These are phyloP conservation scores for Autographa gamma DNA, from an alignment of 2,888 invertebrate species.

Conservation along the genomic window DNA sequence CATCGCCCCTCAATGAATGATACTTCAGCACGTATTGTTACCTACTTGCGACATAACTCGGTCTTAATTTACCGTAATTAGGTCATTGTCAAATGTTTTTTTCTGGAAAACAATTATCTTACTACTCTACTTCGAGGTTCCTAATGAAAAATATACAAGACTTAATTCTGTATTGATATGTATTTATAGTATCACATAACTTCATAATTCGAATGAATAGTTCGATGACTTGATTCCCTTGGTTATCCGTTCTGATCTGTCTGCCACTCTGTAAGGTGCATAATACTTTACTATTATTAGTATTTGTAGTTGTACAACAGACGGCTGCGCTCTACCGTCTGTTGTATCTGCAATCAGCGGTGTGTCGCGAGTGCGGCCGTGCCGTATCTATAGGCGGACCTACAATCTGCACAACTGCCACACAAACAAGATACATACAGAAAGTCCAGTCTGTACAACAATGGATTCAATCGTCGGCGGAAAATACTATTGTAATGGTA, in stretches of 20 bases:
- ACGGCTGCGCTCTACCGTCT: too few relatives aligned
- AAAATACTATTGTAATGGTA: neutral
- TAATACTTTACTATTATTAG: neutral
- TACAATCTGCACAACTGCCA: slow-evolving; percentile 15
- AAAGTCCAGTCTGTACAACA: neutral
- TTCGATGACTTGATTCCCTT: too few relatives aligned
- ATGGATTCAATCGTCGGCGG: neutral
- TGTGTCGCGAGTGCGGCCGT: neutral
- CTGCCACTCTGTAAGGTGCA: neutral
- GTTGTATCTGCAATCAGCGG: neutral
- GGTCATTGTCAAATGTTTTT: too few relatives aligned
- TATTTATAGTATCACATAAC: too few relatives aligned
- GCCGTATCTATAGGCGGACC: slow-evolving; percentile 13
- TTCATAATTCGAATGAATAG: too few relatives aligned
- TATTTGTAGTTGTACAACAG: too few relatives aligned
- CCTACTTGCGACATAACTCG: neutral
- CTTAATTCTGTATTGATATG: too few relatives aligned
- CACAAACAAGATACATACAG: neutral
- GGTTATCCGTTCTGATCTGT: too few relatives aligned
- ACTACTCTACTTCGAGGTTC: too few relatives aligned
- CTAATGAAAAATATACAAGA: too few relatives aligned
- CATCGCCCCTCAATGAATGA: neutral
- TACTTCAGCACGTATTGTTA: neutral
- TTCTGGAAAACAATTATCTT: too few relatives aligned
- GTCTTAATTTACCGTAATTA: slow-evolving; percentile 1